Conservation (phyloP, 2,797 vertebrate genomes). For the Hybognathus amarus region DNA sequence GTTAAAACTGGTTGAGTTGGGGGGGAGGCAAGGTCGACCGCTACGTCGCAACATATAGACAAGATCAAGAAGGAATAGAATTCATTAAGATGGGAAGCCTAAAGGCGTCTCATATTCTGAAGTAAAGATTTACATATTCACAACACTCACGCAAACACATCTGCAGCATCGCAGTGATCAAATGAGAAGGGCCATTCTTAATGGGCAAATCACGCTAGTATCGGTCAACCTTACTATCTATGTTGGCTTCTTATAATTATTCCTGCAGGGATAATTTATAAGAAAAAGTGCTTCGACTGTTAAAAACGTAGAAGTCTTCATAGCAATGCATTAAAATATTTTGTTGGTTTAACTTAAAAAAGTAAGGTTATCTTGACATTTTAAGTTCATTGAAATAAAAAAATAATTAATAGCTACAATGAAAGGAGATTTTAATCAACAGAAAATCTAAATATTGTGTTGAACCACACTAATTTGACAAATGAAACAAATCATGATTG, state of each 20-base stretch:
- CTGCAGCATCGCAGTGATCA: slow-evolving; percentile 8
- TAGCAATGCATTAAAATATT: no score
- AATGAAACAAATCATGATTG: no score
- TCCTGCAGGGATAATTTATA: neutral
- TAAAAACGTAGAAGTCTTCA: no score
- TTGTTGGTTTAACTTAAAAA: no score
- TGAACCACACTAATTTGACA: no score
- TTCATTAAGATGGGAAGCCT: slow-evolving; percentile 57
- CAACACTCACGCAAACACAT: slow-evolving; percentile 39
- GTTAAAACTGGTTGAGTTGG: slow-evolving; percentile 40
- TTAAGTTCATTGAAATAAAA: no score
- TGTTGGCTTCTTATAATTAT: neutral
- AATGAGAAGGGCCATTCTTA: neutral
- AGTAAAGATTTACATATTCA: slow-evolving; percentile 54
- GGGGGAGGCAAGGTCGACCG: slow-evolving; percentile 47
- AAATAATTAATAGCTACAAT: no score
- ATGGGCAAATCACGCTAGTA: slow-evolving; percentile 16
- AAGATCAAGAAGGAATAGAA: slow-evolving; percentile 57
- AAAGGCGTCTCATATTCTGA: slow-evolving; percentile 36
- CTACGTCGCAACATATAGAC: slow-evolving; percentile 50
- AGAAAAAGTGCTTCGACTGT: no score
- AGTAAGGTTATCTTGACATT: no score
- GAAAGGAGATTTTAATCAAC: no score
- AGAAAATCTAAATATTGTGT: no score
- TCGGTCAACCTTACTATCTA: neutral